Evolutionary conservation across 2,797 vertebrate genomes (phyloP), one percentile per base, ranked within the genome.

Genomic region (Strix occidentalis): DNA sequence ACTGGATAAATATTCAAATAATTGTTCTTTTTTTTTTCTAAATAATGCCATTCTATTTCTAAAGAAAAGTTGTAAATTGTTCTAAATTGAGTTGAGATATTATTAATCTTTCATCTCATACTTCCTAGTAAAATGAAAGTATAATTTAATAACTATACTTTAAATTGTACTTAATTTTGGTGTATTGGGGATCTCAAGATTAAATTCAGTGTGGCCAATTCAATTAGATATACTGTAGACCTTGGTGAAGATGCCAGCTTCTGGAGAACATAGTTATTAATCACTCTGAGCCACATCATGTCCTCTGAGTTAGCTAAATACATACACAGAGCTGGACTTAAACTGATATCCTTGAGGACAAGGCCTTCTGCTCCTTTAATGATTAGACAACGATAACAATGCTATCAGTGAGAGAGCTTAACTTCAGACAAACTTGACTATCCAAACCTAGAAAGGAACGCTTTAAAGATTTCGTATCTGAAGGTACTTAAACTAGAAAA

Each of bases 141-240:
- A 75, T 65, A 89, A 95, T 95, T 92, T 78, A 85, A 91, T 93
- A 96, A 69, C 54, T 65, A n/a, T 78, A 78, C 35, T 95, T 95
- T 81, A 94, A 94, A 94, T 93, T 78, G 37, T 81, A 80, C 84
- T 94, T 95, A 93, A 91, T 95, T 95, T 88, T 86, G 79, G 86
- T 93, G 70, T 92, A 58, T 92, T 94, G 68, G 74, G 80, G 56
- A 95, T 90, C 70, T 79, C 50, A 79, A 94, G 76, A 96, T 94
- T 90, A 92, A 95, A 96, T 96, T 96, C 87, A 85, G 71, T 65
- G 50, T 69, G 82, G 26, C 33, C 75, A 95, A 94, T 91, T 92
- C 81, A 90, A 94, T 94, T 89, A 95, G 75, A 81, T 89, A 79
- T 16, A 91, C 69, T 71, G 84, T 87, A 93, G 81, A 87, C 41